A percentile compares a stretch with the other conserved stretches of the same genome.
phyloP scores from a whole-genome alignment of 30 jellyfish, hydroid and myxozoan genomes.

The Aurelia sp. region DNA sequence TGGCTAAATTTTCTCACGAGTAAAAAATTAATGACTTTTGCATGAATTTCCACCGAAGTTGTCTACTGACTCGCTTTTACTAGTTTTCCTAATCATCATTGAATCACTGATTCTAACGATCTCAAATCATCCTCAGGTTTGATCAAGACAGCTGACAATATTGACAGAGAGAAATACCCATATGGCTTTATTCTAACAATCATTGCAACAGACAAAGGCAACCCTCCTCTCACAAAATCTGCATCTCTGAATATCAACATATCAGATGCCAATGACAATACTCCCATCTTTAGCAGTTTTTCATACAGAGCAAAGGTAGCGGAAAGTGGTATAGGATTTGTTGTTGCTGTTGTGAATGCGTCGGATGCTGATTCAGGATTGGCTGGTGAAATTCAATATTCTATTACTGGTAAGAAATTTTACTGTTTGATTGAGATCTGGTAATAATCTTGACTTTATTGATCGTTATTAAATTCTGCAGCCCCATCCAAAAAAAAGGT shows the following conservation, averaged over 20 bases:
- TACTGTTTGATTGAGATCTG: not conserved
- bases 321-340: slow-evolving; percentile 48
- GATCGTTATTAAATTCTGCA: no score
- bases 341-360: slow-evolving; percentile 77
- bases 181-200: slow-evolving; percentile 41
- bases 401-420: slow-evolving; percentile 44
- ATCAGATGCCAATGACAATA: slow-evolving; percentile 70
- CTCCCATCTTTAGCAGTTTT: slow-evolving; percentile 63
- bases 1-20: no score
- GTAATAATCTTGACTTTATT: no score
- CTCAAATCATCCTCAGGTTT: slow-evolving; percentile 17
- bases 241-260: slow-evolving; percentile 29
- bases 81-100: not conserved
- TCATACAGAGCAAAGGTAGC: slow-evolving; percentile 59
- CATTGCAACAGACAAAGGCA: slow-evolving; percentile 53
- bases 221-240: slow-evolving; percentile 37
- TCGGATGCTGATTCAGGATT: slow-evolving; percentile 85
- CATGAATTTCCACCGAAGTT: no score
- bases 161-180: slow-evolving; percentile 78
- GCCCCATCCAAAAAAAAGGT: no score
- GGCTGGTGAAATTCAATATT: slow-evolving; percentile 72
- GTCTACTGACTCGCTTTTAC: no score
- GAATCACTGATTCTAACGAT: no score
- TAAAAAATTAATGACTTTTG: no score
- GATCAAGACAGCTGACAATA: slow-evolving; percentile 11